Evolutionary conservation across 2,888 invertebrate species (phyloP).

Genomic region (Drosophila birchii): DNA sequence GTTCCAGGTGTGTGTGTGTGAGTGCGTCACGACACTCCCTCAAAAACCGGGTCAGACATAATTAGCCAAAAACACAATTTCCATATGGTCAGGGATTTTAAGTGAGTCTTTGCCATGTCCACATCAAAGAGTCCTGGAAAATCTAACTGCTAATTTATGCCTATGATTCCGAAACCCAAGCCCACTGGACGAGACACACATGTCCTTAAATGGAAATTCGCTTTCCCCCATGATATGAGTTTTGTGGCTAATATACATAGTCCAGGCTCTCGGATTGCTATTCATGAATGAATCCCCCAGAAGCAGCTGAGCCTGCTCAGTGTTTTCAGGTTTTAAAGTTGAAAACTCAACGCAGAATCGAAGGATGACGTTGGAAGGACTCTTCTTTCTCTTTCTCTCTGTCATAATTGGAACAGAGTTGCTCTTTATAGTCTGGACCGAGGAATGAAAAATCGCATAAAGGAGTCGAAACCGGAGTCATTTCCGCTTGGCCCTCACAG

Average conservation of each 20-base stretch:
- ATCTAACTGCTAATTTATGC: conserved; percentile 21
- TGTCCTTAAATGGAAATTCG: conserved; percentile 28
- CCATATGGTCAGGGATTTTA: conserved; percentile 36
- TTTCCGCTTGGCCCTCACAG: conserved; percentile 33
- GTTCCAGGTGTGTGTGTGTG: background rate
- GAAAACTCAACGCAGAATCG: background rate
- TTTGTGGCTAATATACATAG: conserved; percentile 14
- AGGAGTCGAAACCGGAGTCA: conserved; percentile 6
- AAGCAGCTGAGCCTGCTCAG: background rate
- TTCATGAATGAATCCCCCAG: conserved; percentile 2
- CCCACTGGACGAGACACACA: background rate
- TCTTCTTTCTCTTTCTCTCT: no score
- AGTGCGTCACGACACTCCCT: no score
- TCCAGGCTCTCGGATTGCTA: background rate
- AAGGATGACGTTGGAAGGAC: background rate
- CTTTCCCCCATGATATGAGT: conserved; percentile 9
- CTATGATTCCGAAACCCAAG: background rate
- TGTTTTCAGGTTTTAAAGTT: conserved; percentile 2
- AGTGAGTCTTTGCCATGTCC: conserved; percentile 9
- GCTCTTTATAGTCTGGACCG: background rate
- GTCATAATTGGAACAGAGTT: conserved; percentile 10
- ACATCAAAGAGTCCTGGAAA: conserved; percentile 23
- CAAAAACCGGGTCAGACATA: conserved; percentile 16
- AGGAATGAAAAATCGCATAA: conserved; percentile 29
- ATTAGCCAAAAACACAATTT: conserved; percentile 41